Percentiles rank a stretch among this genome's conserved stretches.
Evolutionary conservation across 1,140 invertebrate genomes (phyloP).

Genomic region (Cydia strobilella): DNA sequence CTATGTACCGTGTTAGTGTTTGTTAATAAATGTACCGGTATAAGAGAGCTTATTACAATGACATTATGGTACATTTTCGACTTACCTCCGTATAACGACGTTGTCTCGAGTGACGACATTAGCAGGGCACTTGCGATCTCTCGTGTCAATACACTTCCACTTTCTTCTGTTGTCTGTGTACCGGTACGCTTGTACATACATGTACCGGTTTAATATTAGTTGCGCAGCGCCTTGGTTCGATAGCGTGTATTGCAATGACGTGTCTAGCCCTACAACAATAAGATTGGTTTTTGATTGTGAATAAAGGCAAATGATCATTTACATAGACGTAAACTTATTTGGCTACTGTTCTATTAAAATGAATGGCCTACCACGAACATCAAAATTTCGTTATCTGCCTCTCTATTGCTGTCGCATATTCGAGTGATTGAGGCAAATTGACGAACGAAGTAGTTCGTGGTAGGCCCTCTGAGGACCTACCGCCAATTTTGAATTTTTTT

Average conservation of each 20-base stretch:
- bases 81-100: constrained; percentile 37
- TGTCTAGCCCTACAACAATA: constrained; percentile 5
- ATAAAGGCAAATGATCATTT: no score
- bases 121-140: constrained; percentile 33
- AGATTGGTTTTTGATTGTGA: background rate
- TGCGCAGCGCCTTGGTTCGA: constrained; percentile 39
- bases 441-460: no score
- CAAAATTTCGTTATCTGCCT: no score
- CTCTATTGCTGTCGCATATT: no score
- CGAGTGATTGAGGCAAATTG: no score
- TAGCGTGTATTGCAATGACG: constrained; percentile 36
- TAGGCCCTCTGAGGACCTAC: no score
- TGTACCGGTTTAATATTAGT: constrained; percentile 40
- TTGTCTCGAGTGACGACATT: constrained; percentile 36
- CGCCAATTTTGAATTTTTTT: no score
- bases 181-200: constrained; percentile 37
- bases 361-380: no score
- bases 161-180: constrained; percentile 4
- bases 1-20: constrained; percentile 4
- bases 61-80: background rate
- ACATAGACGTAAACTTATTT: no score
- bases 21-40: constrained; percentile 36
- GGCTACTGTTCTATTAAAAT: no score
- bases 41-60: background rate
- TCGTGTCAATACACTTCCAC: constrained; percentile 37